Percentiles rank a stretch among this genome's conserved stretches.
Conservation (phyloP, 2,113 vertebrate species). For the Oxyura jamaicensis region DNA sequence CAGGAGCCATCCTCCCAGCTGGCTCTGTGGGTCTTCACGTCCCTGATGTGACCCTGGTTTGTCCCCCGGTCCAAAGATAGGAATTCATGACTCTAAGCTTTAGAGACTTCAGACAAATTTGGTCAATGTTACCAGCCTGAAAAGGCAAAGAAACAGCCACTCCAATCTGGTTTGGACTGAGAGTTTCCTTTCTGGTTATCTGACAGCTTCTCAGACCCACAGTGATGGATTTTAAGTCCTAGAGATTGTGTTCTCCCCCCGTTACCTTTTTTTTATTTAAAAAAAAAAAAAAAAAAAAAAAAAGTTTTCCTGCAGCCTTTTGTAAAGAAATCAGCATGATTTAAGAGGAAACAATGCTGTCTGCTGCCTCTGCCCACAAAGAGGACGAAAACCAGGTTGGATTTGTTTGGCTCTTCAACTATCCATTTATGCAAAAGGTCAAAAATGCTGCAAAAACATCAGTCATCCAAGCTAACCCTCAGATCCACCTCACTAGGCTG, state of each 20-base stretch:
- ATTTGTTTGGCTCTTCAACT: not conserved
- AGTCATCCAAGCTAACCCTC: not conserved
- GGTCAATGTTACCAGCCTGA: not conserved
- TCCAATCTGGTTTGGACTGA: not conserved
- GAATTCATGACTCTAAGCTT: not conserved
- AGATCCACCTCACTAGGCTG: not conserved
- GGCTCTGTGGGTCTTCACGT: not conserved
- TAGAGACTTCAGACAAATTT: not conserved
- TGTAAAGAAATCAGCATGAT: conserved; percentile 1
- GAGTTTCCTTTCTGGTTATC: not conserved
- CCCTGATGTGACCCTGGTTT: not conserved
- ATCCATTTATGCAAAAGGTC: not conserved
- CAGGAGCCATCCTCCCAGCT: not conserved
- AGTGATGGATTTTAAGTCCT: not conserved
- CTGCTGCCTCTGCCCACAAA: not conserved
- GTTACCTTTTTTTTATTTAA: not conserved
- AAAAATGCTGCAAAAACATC: not conserved
- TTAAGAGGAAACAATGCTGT: not conserved
- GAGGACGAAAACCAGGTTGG: not conserved
- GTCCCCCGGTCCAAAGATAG: not conserved
- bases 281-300: too few relatives aligned
- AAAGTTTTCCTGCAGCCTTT: not conserved
- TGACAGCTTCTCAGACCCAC: not conserved
- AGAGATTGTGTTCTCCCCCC: not conserved
- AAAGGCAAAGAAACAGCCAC: not conserved